These are phyloP conservation scores for Ptychobarbus kaznakovi DNA, from an alignment of 2,797 vertebrate species.

Conservation along the genomic window DNA sequence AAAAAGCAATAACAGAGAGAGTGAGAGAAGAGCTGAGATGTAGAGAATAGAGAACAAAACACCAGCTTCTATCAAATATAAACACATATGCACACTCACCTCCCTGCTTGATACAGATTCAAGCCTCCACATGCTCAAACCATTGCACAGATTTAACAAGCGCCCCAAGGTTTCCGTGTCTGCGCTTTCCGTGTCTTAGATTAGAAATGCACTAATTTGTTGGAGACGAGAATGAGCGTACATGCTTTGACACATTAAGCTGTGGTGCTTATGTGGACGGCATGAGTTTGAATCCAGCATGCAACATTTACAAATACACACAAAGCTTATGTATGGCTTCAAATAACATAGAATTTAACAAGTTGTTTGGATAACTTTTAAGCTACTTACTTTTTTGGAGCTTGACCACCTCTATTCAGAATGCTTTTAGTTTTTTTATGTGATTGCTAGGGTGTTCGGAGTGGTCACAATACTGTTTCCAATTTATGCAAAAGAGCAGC, in stretches of 20 bases:
- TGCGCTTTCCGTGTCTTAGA: slow-evolving; percentile 19
- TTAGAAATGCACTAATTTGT: slow-evolving; percentile 25
- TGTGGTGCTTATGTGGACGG: neutral
- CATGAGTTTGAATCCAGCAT: neutral
- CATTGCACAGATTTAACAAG: slow-evolving; percentile 43
- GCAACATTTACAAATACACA: neutral
- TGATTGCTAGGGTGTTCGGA: neutral
- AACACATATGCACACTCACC: slow-evolving; percentile 39
- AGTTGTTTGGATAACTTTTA: neutral
- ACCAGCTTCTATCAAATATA: slow-evolving; percentile 38
- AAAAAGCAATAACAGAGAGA: slow-evolving; percentile 50
- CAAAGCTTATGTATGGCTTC: neutral
- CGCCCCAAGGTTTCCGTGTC: slow-evolving; percentile 35
- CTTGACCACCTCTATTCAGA: neutral
- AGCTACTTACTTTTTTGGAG: neutral
- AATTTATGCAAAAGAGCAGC: neutral
- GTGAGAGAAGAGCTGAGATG: slow-evolving; percentile 21
- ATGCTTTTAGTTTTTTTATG: neutral
- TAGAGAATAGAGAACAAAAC: slow-evolving; percentile 48
- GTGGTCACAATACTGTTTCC: neutral
- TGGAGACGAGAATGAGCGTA: neutral
- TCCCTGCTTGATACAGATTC: slow-evolving; percentile 30
- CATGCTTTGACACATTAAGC: slow-evolving; percentile 4
- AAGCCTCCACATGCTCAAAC: slow-evolving; percentile 30
- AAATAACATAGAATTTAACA: neutral